These are phyloP conservation scores for Trichogramma pretiosum DNA, from an alignment of 1,140 invertebrate genomes.

Conservation along the genomic window DNA sequence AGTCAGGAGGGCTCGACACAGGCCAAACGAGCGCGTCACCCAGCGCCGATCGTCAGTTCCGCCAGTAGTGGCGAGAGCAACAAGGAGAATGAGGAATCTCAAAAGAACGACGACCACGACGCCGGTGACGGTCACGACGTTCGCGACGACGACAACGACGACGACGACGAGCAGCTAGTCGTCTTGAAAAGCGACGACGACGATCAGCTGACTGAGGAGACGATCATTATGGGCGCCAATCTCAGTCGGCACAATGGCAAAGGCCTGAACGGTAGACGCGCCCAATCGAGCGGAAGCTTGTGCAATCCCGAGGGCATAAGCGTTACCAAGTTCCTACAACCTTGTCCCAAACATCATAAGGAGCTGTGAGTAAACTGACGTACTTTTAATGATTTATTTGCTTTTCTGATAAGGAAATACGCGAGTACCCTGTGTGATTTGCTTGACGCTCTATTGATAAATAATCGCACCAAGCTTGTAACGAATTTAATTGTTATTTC, in stretches of 20 bases:
- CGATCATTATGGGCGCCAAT: conserved; percentile 70
- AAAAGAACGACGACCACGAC: no score
- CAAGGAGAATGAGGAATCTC: conserved; percentile 33
- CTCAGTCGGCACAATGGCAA: conserved; percentile 62
- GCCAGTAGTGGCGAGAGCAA: neutral
- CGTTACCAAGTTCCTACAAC: conserved; percentile 40
- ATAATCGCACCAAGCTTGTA: no score
- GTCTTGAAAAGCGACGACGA: neutral
- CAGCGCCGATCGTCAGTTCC: neutral
- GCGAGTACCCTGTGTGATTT: no score
- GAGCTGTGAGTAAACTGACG: conserved; percentile 37
- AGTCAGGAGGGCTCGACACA: conserved; percentile 15
- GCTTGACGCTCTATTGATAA: no score
- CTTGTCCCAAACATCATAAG: conserved; percentile 34
- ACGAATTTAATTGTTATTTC: no score
- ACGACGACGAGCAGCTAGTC: no score
- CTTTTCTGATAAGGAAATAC: no score
- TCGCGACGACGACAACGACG: conserved; percentile 15
- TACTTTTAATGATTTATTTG: no score
- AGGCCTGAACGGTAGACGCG: conserved; percentile 56
- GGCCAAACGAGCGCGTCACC: conserved; percentile 10
- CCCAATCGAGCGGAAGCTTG: conserved; percentile 57
- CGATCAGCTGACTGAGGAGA: conserved; percentile 15
- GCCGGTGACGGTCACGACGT: conserved; percentile 15
- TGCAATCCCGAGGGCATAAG: conserved; percentile 41